These are phyloP conservation scores for Meiosimyza decipiens DNA, from an alignment of 2,888 invertebrate species.

Conservation along the genomic window DNA sequence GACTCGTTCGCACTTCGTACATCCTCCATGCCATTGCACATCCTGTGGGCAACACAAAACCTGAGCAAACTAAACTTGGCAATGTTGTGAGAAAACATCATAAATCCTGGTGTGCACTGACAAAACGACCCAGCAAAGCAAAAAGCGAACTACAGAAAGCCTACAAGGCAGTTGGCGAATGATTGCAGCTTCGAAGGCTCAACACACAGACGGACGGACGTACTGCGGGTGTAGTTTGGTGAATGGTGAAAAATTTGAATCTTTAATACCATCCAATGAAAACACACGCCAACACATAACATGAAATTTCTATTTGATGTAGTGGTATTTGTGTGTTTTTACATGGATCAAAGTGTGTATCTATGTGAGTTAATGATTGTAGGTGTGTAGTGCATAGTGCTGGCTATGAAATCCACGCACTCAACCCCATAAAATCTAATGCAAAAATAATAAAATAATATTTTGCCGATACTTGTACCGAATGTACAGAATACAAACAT, in stretches of 20 bases:
- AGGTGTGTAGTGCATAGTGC: not conserved
- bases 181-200: not conserved
- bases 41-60: conserved; percentile 34
- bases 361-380: not conserved
- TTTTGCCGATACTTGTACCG: not conserved
- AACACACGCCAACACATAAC: conserved; percentile 42
- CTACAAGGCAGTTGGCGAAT: conserved; percentile 11
- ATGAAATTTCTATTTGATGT: not conserved
- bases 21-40: conserved; percentile 19
- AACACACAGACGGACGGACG: too few relatives aligned
- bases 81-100: conserved; percentile 38
- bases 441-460: conserved; percentile 20
- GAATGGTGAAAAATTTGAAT: conserved; percentile 43
- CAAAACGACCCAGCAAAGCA: conserved; percentile 29
- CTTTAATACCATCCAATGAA: conserved; percentile 49
- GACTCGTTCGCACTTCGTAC: conserved; percentile 14
- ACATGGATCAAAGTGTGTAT: not conserved
- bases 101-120: conserved; percentile 40
- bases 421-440: conserved; percentile 17
- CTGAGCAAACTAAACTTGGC: conserved; percentile 44
- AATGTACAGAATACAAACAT: too few relatives aligned
- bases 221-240: not conserved
- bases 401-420: not conserved
- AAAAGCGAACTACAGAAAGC: conserved; percentile 1
- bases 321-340: conserved; percentile 14